Evolutionary conservation across 37 sponge, comb jelly and placozoan species (phyloP).

Genomic region (Haliclona indistincta): DNA sequence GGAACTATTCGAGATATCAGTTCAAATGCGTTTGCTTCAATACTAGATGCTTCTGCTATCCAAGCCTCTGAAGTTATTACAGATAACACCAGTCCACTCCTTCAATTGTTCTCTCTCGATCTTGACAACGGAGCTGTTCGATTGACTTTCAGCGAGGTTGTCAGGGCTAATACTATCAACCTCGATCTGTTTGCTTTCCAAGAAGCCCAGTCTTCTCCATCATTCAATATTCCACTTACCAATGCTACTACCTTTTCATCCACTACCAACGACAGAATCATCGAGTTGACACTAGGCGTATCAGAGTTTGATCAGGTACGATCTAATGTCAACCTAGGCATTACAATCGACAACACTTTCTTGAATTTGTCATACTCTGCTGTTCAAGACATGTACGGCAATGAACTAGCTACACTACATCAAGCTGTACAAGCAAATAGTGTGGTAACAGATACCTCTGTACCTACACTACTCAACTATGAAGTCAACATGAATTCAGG

Average conservation of each 20-base stretch:
- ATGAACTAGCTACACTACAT: slow-evolving; percentile 41
- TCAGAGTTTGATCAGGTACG: slow-evolving; percentile 61
- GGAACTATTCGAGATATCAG: slow-evolving; percentile 18
- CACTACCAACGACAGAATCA: not conserved
- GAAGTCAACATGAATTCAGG: slow-evolving; percentile 62
- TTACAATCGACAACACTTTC: slow-evolving; percentile 34
- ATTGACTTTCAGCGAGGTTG: slow-evolving; percentile 78
- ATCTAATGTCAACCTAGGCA: slow-evolving; percentile 30
- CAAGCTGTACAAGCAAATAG: slow-evolving; percentile 32
- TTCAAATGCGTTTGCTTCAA: slow-evolving; percentile 28
- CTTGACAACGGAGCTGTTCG: slow-evolving; percentile 37
- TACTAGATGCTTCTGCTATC: slow-evolving; percentile 17
- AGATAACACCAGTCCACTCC: slow-evolving; percentile 72
- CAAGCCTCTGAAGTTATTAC: slow-evolving; percentile 38
- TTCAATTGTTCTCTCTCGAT: slow-evolving; percentile 51
- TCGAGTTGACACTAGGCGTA: slow-evolving; percentile 32
- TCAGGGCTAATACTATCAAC: slow-evolving; percentile 48
- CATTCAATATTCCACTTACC: slow-evolving; percentile 17
- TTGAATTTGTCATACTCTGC: slow-evolving; percentile 47
- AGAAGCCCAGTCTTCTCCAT: slow-evolving; percentile 35
- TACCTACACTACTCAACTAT: slow-evolving; percentile 25
- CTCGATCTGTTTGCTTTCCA: slow-evolving; percentile 49
- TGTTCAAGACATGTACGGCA: slow-evolving; percentile 69
- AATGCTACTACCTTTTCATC: slow-evolving; percentile 3
- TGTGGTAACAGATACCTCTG: slow-evolving; percentile 36